Conservation (phyloP, 1,140 invertebrate genomes). For the Orius insidiosus region DNA sequence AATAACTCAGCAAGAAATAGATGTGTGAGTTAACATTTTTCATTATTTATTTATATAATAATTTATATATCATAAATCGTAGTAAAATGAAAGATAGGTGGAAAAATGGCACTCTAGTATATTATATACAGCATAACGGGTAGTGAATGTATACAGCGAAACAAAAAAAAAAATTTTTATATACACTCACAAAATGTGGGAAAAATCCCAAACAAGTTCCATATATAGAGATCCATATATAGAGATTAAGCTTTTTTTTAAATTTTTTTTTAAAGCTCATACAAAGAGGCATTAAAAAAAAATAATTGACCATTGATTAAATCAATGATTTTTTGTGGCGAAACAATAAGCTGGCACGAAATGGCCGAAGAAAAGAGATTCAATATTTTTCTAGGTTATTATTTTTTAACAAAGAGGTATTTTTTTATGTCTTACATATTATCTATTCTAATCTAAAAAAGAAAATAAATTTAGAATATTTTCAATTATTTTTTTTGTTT, state of each 20-base stretch:
- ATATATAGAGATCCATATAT: not conserved
- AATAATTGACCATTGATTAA: slow-evolving; percentile 8
- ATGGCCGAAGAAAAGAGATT: no score
- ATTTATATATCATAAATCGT: slow-evolving; percentile 17
- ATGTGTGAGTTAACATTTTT: slow-evolving; percentile 17
- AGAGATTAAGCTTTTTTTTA: slow-evolving; percentile 4
- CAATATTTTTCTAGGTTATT: no score
- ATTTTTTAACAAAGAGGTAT: no score
- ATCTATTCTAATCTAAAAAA: no score
- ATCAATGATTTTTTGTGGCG: no score
- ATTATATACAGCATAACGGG: slow-evolving; percentile 5
- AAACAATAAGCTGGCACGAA: no score
- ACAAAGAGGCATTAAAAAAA: slow-evolving; percentile 1
- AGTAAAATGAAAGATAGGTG: slow-evolving; percentile 17
- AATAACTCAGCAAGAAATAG: slow-evolving; percentile 19
- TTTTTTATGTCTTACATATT: no score
- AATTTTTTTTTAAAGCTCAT: slow-evolving; percentile 2
- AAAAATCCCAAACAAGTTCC: slow-evolving; percentile 5
- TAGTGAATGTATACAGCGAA: slow-evolving; percentile 1
- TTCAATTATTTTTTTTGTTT: no score
- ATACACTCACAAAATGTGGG: slow-evolving; percentile 8
- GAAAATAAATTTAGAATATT: no score
- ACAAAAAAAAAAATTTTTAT: not conserved
- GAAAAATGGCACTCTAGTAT: slow-evolving; percentile 16
- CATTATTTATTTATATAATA: slow-evolving; percentile 11